phyloP scores from a whole-genome alignment of 2,113 vertebrate species.

The Hemicordylus capensis region DNA sequence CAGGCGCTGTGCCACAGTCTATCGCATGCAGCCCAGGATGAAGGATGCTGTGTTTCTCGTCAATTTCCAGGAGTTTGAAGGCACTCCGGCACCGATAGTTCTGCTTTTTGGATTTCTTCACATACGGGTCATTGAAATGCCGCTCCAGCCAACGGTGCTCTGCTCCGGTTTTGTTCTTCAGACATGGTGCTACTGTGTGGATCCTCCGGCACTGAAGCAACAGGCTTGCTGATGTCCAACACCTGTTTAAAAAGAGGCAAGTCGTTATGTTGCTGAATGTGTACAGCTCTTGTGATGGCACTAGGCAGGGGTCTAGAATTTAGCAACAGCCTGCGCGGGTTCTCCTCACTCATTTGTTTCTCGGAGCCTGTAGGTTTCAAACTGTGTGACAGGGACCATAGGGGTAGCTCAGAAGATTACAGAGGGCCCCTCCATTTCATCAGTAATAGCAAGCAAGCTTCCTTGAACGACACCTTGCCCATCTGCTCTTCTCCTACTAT shows the following conservation, averaged over 20 bases:
- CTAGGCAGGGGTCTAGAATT: not conserved
- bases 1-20: slow-evolving; percentile 93
- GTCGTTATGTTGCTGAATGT: accelerated
- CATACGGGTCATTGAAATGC: slow-evolving; percentile 88
- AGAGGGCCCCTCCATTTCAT: too few relatives aligned
- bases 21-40: slow-evolving; percentile 83
- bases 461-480: too few relatives aligned
- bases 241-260: slow-evolving; percentile 19
- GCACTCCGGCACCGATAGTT: slow-evolving; percentile 92
- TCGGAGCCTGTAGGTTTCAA: too few relatives aligned
- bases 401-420: too few relatives aligned
- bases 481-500: not conserved
- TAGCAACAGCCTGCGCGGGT: too few relatives aligned
- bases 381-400: too few relatives aligned
- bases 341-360: too few relatives aligned
- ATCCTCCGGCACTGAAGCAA: slow-evolving; percentile 48
- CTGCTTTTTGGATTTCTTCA: slow-evolving; percentile 81
- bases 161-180: slow-evolving; percentile 68
- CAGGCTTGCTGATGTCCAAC: not conserved
- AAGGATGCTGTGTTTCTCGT: slow-evolving; percentile 81
- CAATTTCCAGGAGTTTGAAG: slow-evolving; percentile 91
- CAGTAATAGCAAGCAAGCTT: too few relatives aligned
- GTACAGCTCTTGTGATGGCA: accelerated
- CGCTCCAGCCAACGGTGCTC: slow-evolving; percentile 86
- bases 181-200: slow-evolving; percentile 55